Conservation (phyloP, 2,888 invertebrate species). For the Spatulosminthurus flaviceps region DNA sequence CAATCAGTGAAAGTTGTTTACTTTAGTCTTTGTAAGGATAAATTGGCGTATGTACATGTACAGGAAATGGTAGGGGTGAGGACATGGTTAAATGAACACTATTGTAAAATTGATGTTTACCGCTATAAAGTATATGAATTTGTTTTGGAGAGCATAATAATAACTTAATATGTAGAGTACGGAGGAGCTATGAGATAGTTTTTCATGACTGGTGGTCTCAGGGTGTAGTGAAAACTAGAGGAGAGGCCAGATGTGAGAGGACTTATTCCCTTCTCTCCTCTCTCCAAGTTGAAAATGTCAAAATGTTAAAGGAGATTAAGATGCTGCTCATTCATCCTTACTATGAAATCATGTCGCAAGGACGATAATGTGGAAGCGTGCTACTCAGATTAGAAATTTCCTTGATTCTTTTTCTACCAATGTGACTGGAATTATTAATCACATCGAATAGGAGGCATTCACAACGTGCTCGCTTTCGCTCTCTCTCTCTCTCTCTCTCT, state of each 20-base stretch:
- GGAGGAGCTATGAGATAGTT: no score
- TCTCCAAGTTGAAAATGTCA: conserved; percentile 37
- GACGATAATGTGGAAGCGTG: conserved; percentile 49
- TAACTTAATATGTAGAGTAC: no score
- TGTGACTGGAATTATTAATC: conserved; percentile 45
- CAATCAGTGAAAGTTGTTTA: no score
- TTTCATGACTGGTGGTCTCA: no score
- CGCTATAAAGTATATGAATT: no score
- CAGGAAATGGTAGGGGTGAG: no score
- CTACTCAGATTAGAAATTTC: conserved; percentile 46
- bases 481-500: not conserved
- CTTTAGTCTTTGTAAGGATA: no score
- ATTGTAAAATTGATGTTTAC: no score
- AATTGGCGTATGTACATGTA: no score
- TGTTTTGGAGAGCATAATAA: no score
- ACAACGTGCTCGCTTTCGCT: not conserved
- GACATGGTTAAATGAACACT: no score
- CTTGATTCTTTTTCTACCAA: conserved; percentile 43
- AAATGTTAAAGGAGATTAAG: conserved; percentile 44
- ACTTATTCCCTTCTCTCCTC: not conserved
- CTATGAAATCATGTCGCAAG: conserved; percentile 45
- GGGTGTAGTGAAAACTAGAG: not conserved
- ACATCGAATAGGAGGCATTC: not conserved
- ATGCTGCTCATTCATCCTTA: conserved; percentile 48
- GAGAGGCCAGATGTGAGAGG: not conserved